Base-by-base conservation (phyloP, 2,113 vertebrate species). In the Myocastor coypus region DNA sequence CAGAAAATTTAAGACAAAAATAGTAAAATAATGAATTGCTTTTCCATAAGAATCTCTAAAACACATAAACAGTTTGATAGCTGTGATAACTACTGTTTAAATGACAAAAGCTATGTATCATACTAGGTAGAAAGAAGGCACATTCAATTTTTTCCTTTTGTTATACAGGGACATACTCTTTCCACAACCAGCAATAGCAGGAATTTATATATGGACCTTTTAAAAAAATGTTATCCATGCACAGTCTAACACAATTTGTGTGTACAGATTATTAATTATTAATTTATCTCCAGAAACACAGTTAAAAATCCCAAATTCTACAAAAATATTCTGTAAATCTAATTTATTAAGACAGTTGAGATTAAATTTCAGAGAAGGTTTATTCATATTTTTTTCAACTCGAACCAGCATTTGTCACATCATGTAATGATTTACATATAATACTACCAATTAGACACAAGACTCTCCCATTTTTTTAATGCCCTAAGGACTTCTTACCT, bases 1-100 rank as follows among this genome's bases (percentile, higher is more conserved):
- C 0, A 93, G 95, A 97, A 96, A 96, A 75, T 97, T 97, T 96
- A 96, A 92, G 97, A 96, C 50, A 97, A 97, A 97, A 94, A 97
- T 50, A 97, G 55, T 57, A 82, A 97, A 97, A 50, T 89, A 59
- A n/a, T 2, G n/a, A 87, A 12, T 91, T 97, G 81, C 1, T 95
- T 92, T 86, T 91, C 66, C 32, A 85, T 42, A 97, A 95, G 59
- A 92, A 92, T 19, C 83, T 95, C 73, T 97, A 97, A 97, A 69
- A 83, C n/a, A 83, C 6, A 3, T 50, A 42, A 97, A 94, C 37
- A 59, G 83, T 93, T 89, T 82, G 19, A 92, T 73, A 75, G 10
- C 2, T 71, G 52, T 57, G 69, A 93, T 64, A 84, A 32, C 92
- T 77, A 10, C 52, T 88, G 92, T 93, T 88, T 37, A 91, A 90